Conservation (phyloP, 2,113 vertebrate genomes). For the Hemiprocne comata region DNA sequence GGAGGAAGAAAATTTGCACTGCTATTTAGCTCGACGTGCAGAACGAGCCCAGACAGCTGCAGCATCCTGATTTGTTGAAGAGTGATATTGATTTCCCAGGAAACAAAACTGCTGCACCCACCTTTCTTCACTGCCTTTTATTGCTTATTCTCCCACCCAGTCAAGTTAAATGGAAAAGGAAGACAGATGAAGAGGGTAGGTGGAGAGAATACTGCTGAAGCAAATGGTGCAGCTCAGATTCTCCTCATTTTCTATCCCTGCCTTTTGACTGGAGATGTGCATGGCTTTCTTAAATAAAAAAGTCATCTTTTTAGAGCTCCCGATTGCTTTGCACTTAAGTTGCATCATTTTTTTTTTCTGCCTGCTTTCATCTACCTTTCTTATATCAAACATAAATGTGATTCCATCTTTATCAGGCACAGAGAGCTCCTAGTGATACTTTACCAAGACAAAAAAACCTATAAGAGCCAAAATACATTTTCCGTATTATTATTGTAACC, state of each 20-base stretch:
- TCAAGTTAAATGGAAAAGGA: slow-evolving; percentile 43
- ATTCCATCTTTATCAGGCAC: slow-evolving; percentile 28
- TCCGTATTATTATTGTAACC: slow-evolving; percentile 43
- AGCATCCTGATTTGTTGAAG: slow-evolving; percentile 31
- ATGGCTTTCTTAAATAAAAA: slow-evolving; percentile 8
- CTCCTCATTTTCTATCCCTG: not conserved
- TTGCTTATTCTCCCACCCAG: not conserved
- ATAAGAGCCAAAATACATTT: slow-evolving; percentile 44
- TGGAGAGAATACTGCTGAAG: not conserved
- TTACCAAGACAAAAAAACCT: not conserved
- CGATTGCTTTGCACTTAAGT: slow-evolving; percentile 36
- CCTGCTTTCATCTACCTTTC: slow-evolving; percentile 60
- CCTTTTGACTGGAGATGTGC: not conserved
- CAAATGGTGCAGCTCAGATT: slow-evolving; percentile 45
- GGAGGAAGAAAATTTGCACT: slow-evolving; percentile 20
- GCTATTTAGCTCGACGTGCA: not conserved
- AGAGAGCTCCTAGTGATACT: slow-evolving; percentile 10
- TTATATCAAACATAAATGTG: slow-evolving; percentile 48
- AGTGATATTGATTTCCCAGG: not conserved
- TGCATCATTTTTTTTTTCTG: not conserved
- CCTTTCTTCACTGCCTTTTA: slow-evolving; percentile 14
- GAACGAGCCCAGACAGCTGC: not conserved
- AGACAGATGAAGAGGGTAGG: not conserved
- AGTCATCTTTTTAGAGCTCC: slow-evolving; percentile 26
- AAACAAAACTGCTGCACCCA: slow-evolving; percentile 8